Conservation (phyloP, 2,888 invertebrate genomes). For the Xylota sylvarum region DNA sequence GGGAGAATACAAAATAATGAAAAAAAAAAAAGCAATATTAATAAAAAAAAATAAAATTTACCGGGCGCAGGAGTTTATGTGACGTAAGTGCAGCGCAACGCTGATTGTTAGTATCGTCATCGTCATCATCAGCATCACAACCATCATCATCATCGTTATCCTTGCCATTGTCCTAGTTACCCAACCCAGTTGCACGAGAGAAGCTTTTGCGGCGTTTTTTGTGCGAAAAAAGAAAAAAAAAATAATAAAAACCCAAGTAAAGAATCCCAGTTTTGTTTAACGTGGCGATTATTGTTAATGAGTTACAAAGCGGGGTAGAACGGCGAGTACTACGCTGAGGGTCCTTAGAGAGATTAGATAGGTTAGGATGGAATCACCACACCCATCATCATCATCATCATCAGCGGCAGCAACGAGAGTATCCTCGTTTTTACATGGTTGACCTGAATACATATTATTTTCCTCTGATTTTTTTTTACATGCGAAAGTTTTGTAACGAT, state of each 20-base stretch:
- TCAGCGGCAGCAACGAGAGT: constrained; percentile 35
- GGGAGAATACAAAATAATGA: constrained; percentile 10
- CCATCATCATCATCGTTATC: constrained; percentile 79
- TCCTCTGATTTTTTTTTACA: constrained; percentile 32
- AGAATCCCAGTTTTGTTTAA: constrained; percentile 71
- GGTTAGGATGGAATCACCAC: constrained; percentile 74
- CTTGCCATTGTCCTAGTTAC: constrained; percentile 81
- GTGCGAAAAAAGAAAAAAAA: constrained; percentile 19
- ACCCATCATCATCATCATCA: constrained; percentile 57
- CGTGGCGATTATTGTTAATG: constrained; percentile 76
- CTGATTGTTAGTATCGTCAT: constrained; percentile 54
- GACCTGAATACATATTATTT: constrained; percentile 70
- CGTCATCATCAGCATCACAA: constrained; percentile 54
- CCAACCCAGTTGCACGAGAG: constrained; percentile 66
- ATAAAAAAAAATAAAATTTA: constrained; percentile 44
- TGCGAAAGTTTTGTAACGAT: constrained; percentile 65
- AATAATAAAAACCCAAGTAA: constrained; percentile 27
- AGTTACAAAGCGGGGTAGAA: constrained; percentile 65
- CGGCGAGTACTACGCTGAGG: constrained; percentile 39
- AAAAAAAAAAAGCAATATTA: constrained; percentile 37
- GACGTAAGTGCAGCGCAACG: constrained; percentile 67
- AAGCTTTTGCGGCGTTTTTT: constrained; percentile 62
- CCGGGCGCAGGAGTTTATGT: constrained; percentile 52
- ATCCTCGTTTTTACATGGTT: constrained; percentile 63
- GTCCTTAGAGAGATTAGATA: constrained; percentile 74